phyloP scores from a whole-genome alignment of 1,140 invertebrate genomes.

The Propsilocerus akamusi region DNA sequence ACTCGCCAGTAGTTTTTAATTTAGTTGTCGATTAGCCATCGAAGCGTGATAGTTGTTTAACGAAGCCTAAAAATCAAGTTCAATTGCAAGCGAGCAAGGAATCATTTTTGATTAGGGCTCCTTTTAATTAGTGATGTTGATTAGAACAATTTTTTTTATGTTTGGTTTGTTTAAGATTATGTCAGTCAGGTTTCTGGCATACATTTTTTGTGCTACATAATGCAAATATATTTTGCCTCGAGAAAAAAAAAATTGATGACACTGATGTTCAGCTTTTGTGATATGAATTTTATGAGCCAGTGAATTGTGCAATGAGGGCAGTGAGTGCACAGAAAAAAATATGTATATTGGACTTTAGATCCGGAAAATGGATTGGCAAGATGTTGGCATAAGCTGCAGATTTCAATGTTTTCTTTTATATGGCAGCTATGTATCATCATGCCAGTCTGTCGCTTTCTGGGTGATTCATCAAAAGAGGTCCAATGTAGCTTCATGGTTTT shows the following conservation, averaged over 20 bases:
- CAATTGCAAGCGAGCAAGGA: no score
- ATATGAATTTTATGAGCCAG: not conserved
- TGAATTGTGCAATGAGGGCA: not conserved
- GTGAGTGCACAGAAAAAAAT: not conserved
- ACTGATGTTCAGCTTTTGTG: no score
- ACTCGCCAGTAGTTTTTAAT: no score
- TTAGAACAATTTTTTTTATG: not conserved
- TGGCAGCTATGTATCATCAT: not conserved
- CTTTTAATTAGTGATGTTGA: not conserved
- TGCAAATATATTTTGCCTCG: no score
- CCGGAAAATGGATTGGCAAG: conserved; percentile 1
- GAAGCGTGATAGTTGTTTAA: not conserved
- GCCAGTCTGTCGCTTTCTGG: not conserved
- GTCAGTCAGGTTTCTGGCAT: no score
- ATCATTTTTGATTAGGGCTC: not conserved
- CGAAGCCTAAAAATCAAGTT: not conserved
- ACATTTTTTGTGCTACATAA: no score
- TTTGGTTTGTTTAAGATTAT: no score
- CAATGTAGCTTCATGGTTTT: no score
- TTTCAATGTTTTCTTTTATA: not conserved
- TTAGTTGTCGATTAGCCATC: conserved; percentile 2
- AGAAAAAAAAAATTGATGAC: no score
- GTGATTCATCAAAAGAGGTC: not conserved
- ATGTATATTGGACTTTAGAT: not conserved
- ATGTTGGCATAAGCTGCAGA: conserved; percentile 1